phyloP scores from a whole-genome alignment of 2,888 invertebrate genomes.

The Euproctis similis region DNA sequence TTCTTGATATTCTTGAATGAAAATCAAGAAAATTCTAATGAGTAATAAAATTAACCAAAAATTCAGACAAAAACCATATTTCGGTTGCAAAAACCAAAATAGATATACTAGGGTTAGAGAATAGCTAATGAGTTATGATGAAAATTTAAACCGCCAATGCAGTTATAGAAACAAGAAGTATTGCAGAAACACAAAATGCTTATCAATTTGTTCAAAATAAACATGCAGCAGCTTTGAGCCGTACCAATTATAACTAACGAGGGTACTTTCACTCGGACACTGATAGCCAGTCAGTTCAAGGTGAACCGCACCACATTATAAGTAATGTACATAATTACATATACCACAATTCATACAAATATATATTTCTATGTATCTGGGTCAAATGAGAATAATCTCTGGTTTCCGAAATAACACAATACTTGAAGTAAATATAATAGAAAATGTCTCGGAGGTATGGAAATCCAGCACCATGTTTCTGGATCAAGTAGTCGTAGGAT shows the following conservation, averaged over 20 bases:
- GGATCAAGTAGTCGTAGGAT: no score
- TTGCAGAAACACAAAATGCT: constrained; percentile 45
- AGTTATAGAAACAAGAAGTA: constrained; percentile 31
- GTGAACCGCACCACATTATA: constrained; percentile 49
- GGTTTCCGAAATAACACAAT: constrained; percentile 16
- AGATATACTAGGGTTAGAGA: no score
- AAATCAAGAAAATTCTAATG: no score
- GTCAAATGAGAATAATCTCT: constrained; percentile 21
- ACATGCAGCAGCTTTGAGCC: constrained; percentile 38
- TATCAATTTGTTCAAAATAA: constrained; percentile 59
- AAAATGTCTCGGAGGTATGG: no score
- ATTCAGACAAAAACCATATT: no score
- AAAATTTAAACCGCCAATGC: constrained; percentile 28
- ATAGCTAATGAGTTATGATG: constrained; percentile 26
- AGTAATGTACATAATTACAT: constrained; percentile 34
- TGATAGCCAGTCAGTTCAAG: constrained; percentile 60
- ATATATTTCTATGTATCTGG: no score
- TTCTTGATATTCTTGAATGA: no score
- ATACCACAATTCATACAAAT: constrained; percentile 33
- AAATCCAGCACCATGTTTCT: no score
- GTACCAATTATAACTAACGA: constrained; percentile 67
- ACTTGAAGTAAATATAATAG: constrained; percentile 10
- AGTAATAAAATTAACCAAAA: no score
- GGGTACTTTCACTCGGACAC: constrained; percentile 61
- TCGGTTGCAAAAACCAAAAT: no score